Conservation (phyloP, 1,140 invertebrate species). For the Drosophila neocordata region DNA sequence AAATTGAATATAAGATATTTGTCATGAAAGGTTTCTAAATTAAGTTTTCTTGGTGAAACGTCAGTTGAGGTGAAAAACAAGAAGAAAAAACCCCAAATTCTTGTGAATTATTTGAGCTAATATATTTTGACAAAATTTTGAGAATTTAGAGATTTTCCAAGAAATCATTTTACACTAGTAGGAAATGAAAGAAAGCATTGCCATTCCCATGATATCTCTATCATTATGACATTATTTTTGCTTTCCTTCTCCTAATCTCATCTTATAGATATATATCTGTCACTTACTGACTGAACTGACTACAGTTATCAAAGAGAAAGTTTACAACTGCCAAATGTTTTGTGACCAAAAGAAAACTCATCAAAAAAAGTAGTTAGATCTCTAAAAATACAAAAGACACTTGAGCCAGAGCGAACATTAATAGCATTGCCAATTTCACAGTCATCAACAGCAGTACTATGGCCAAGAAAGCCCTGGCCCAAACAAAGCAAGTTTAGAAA, state of each 20-base stretch:
- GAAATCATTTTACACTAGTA: not conserved
- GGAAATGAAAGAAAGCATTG: not conserved
- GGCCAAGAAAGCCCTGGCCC: slow-evolving; percentile 39
- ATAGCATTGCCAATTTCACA: slow-evolving; percentile 77
- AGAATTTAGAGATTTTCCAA: no score
- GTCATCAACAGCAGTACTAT: slow-evolving; percentile 52
- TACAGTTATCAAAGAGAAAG: slow-evolving; percentile 56
- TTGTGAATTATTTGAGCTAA: no score
- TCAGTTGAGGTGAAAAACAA: no score
- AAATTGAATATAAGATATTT: no score
- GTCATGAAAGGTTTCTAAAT: no score
- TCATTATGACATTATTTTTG: slow-evolving; percentile 1
- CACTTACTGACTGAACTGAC: not conserved
- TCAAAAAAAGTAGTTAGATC: slow-evolving; percentile 71
- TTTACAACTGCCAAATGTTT: slow-evolving; percentile 37
- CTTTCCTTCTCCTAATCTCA: not conserved
- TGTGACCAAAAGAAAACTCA: slow-evolving; percentile 67
- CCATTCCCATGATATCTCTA: not conserved
- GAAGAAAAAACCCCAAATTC: no score
- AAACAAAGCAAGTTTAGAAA: slow-evolving; percentile 43
- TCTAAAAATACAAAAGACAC: slow-evolving; percentile 52
- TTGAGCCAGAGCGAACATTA: slow-evolving; percentile 58
- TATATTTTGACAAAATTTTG: no score
- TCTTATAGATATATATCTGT: slow-evolving; percentile 1
- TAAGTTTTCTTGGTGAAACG: no score